A percentile compares a stretch with the other conserved stretches of the same genome.
These are phyloP conservation scores for Iphiclides podalirius DNA, from an alignment of 2,888 invertebrate species.

Conservation along the genomic window DNA sequence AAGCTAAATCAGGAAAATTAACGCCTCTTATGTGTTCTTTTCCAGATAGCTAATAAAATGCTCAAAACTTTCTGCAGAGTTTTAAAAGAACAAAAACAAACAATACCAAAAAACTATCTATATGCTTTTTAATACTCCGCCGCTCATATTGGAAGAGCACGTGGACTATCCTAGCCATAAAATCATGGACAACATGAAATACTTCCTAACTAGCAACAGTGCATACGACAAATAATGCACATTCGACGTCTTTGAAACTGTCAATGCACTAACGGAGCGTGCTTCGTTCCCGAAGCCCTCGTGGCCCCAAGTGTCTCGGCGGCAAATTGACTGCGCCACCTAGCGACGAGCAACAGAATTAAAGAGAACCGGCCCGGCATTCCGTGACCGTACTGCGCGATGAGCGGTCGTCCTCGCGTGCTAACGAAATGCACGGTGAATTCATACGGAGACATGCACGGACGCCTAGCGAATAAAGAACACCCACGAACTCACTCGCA, in stretches of 20 bases:
- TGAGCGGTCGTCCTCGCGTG: constrained; percentile 51
- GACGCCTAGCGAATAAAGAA: constrained; percentile 3
- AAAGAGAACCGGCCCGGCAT: constrained; percentile 49
- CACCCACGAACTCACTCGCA: background rate
- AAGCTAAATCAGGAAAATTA: too few relatives aligned
- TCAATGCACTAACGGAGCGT: constrained; percentile 27
- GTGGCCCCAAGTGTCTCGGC: constrained; percentile 53
- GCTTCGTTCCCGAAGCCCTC: constrained; percentile 32
- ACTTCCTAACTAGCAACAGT: too few relatives aligned
- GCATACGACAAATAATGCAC: too few relatives aligned
- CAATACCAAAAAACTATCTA: too few relatives aligned
- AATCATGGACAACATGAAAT: too few relatives aligned
- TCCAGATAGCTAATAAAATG: too few relatives aligned
- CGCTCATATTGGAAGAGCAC: too few relatives aligned
- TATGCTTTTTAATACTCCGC: too few relatives aligned
- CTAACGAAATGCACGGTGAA: constrained; percentile 52
- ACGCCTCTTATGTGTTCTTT: too few relatives aligned
- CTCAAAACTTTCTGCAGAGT: too few relatives aligned
- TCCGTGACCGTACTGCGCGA: constrained; percentile 64
- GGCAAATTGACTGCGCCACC: constrained; percentile 69
- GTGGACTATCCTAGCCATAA: too few relatives aligned
- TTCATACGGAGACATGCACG: constrained; percentile 30
- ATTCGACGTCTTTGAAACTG: constrained; percentile 23
- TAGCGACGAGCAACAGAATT: constrained; percentile 47
- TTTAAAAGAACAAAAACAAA: too few relatives aligned